These are phyloP conservation scores for Leucoraja ocellata DNA, from an alignment of 2,797 vertebrate species.

Conservation along the genomic window DNA sequence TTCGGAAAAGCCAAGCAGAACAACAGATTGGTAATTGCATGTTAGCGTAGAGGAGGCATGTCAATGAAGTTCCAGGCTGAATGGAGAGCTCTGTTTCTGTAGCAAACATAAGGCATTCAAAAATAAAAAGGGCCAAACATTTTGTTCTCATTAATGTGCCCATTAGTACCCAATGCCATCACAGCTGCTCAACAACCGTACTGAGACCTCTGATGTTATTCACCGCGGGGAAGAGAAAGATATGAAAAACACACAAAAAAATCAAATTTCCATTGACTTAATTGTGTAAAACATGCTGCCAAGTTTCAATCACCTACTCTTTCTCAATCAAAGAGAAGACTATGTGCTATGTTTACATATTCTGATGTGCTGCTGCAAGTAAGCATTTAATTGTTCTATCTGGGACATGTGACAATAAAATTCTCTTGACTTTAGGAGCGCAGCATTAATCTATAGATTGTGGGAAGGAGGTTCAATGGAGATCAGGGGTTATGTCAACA, in stretches of 20 bases:
- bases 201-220: not conserved
- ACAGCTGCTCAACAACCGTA: not conserved
- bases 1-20: not conserved
- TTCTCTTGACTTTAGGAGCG: no score
- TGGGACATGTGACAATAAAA: no score
- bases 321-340: not conserved
- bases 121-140: not conserved
- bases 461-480: not conserved
- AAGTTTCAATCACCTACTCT: no score
- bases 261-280: not conserved
- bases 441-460: no score
- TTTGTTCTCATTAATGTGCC: not conserved
- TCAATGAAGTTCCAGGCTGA: not conserved
- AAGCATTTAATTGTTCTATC: no score
- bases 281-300: not conserved
- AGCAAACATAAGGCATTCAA: not conserved
- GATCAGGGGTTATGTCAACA: not conserved
- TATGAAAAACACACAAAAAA: not conserved
- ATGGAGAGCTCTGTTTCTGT: slow-evolving; percentile 10
- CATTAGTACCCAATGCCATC: not conserved
- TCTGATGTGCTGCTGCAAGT: no score
- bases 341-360: no score
- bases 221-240: not conserved
- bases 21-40: not conserved
- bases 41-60: not conserved